Base-by-base conservation (phyloP, 1,140 invertebrate genomes). In the Aricia agestis region DNA sequence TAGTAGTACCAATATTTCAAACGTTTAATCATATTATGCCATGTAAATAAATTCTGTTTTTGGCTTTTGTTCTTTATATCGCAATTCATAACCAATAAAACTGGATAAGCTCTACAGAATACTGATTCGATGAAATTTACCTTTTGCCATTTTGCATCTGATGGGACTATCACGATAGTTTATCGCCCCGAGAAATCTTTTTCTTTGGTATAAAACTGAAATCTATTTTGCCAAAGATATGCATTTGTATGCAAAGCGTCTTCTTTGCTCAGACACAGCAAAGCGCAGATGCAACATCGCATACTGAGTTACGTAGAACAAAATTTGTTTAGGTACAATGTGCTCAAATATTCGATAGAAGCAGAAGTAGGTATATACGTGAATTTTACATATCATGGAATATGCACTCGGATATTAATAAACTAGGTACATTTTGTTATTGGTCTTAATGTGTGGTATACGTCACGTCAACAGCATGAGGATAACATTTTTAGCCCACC, bases 271-370 rank as follows among this genome's bases (percentile, higher is more conserved):
- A 63, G 59, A 63, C 59, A 18, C 59, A 63, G 59, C 19, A 25
- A 63, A 63, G 59, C 59, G 59, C 59, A 63, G 59, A 63, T 19
- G 59, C 59, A 63, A 63, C 19, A 25, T 63, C 18, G 59, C 59
- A 63, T 63, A 63, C 59, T 63, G 59, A 63, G 59, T 11, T 19
- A 63, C 59, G 18, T 10, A 63, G 59, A 19, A 63, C 59, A 63
- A 63, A 63, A 63, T 63, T 63, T 19, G 17, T 25, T 63, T 63
- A 63, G 18, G 17, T 63, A 63, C 59, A 59, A 59, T 59, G 17
- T 19, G 45, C 45, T 52, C 45, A 36, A 11, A 52, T 52, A 52
- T 52, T 52, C 45, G 45, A 52, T 13, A 36, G 36, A 9, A 36
- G 36, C 36, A 7, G 45, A 1, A 52, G 10, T 52, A 15, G 45